A percentile compares a stretch with the other conserved stretches of the same genome.
Evolutionary conservation across 2,888 invertebrate genomes (phyloP).

Genomic region (Apomyelois bistriatella): DNA sequence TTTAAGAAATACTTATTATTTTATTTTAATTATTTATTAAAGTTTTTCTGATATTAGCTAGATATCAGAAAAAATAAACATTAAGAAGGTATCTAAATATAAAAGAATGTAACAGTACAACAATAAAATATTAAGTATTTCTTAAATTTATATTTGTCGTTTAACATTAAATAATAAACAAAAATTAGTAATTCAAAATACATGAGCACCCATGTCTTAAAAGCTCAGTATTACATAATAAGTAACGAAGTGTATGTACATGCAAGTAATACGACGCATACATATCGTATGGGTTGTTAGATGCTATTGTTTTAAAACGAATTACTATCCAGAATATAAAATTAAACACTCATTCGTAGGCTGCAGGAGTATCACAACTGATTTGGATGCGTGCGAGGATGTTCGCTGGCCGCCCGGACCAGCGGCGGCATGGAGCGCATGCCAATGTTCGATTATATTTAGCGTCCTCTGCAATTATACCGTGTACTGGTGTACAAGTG

Average conservation of each 20-base stretch:
- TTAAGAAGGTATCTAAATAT: too few relatives aligned
- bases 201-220: too few relatives aligned
- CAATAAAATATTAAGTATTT: too few relatives aligned
- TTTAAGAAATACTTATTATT: too few relatives aligned
- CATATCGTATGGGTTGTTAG: conserved; percentile 28
- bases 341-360: conserved; percentile 68
- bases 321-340: conserved; percentile 52
- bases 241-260: not conserved
- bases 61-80: too few relatives aligned
- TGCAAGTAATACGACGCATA: conserved; percentile 19
- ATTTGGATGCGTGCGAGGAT: conserved; percentile 65
- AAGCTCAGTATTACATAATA: not conserved
- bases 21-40: too few relatives aligned
- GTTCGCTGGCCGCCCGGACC: conserved; percentile 41
- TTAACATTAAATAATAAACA: too few relatives aligned
- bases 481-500: conserved; percentile 45
- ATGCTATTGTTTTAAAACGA: conserved; percentile 50
- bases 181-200: too few relatives aligned
- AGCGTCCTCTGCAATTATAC: conserved; percentile 57
- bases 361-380: conserved; percentile 49
- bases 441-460: conserved; percentile 67
- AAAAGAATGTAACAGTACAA: too few relatives aligned
- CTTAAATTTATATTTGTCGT: too few relatives aligned
- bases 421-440: conserved; percentile 49
- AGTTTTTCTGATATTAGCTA: too few relatives aligned